phyloP scores from a whole-genome alignment of 2,888 invertebrate genomes.

The Cynaeus angustus region DNA sequence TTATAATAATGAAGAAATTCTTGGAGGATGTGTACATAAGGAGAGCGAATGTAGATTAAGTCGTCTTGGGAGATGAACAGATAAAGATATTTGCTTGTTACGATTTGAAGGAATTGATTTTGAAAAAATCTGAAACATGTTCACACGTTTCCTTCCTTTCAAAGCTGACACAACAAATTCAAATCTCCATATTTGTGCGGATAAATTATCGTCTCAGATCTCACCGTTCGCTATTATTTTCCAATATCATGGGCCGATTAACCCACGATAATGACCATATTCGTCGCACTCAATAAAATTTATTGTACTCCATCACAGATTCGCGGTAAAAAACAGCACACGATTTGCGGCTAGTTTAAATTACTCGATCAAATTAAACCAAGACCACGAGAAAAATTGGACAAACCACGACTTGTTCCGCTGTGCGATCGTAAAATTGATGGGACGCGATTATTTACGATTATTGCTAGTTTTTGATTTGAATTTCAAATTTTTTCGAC shows the following conservation, averaged over 20 bases:
- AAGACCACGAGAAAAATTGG: neutral
- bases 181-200: slow-evolving; percentile 31
- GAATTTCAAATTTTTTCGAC: slow-evolving; percentile 13
- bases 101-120: too few relatives aligned
- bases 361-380: slow-evolving; percentile 3
- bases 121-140: too few relatives aligned
- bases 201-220: slow-evolving; percentile 24
- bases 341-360: too few relatives aligned
- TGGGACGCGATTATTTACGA: slow-evolving; percentile 22
- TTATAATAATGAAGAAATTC: neutral
- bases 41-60: neutral
- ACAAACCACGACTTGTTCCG: neutral
- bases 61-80: too few relatives aligned
- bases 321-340: too few relatives aligned
- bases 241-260: slow-evolving; percentile 12
- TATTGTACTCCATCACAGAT: neutral
- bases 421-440: slow-evolving; percentile 18
- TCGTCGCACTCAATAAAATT: slow-evolving; percentile 5
- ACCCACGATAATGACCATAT: slow-evolving; percentile 17
- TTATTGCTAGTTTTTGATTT: slow-evolving; percentile 22
- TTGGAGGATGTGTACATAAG: too few relatives aligned
- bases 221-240: slow-evolving; percentile 14
- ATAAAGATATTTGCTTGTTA: too few relatives aligned
- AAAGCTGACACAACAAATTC: too few relatives aligned
- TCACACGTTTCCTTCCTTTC: slow-evolving; percentile 3